These are phyloP conservation scores for Mormyrops attenuatus DNA, from an alignment of 2,797 vertebrate genomes.

Conservation along the genomic window DNA sequence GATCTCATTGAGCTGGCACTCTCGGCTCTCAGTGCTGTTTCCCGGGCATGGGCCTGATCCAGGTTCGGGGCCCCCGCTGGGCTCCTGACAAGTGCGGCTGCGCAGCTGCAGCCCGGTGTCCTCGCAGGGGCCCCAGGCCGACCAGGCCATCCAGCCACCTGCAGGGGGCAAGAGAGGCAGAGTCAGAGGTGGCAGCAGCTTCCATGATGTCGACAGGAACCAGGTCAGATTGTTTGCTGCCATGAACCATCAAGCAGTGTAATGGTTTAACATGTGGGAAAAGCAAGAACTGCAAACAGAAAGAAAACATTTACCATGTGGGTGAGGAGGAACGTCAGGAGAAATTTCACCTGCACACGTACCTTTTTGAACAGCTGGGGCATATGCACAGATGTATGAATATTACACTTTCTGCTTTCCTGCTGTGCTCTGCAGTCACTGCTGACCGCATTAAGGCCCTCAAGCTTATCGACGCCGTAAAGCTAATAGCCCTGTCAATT, in stretches of 20 bases:
- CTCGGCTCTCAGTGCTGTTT: slow-evolving; percentile 82
- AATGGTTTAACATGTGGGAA: not conserved
- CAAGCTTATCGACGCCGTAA: slow-evolving; percentile 16
- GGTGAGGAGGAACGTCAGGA: not conserved
- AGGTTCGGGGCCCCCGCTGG: slow-evolving; percentile 27
- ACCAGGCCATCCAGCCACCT: slow-evolving; percentile 97
- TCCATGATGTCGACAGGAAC: not conserved
- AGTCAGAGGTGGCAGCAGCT: not conserved
- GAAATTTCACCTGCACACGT: not conserved
- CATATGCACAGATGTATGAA: not conserved
- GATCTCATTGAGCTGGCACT: slow-evolving; percentile 84
- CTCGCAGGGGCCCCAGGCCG: slow-evolving; percentile 84
- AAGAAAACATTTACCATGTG: not conserved
- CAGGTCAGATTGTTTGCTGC: not conserved
- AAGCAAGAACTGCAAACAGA: not conserved
- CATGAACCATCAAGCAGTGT: not conserved
- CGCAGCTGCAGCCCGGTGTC: slow-evolving; percentile 81
- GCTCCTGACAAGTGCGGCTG: slow-evolving; percentile 70
- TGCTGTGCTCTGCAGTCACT: not conserved
- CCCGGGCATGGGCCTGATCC: slow-evolving; percentile 69
- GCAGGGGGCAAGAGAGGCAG: not conserved
- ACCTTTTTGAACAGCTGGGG: not conserved
- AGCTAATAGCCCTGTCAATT: slow-evolving; percentile 54
- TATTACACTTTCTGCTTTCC: not conserved
- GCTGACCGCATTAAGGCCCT: not conserved